Evolutionary conservation across 2,797 vertebrate species (phyloP).

Genomic region (Pseudopleuronectes americanus): DNA sequence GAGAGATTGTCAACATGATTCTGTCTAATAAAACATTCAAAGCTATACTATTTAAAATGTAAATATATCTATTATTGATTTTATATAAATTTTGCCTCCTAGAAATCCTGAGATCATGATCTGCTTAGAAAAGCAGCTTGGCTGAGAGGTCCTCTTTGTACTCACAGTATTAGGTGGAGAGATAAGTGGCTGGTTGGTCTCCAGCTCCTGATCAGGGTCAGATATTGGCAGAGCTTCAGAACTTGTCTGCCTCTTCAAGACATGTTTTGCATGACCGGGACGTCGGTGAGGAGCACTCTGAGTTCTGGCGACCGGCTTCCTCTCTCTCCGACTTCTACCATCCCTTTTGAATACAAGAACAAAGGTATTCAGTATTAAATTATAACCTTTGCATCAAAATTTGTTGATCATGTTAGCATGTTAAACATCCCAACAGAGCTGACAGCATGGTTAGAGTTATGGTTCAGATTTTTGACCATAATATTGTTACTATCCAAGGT

Average conservation of each 20-base stretch:
- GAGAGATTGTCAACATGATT: not conserved
- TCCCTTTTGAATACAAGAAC: slow-evolving; percentile 36
- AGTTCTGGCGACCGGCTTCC: slow-evolving; percentile 86
- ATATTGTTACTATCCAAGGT: too few species aligned
- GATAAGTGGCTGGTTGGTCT: slow-evolving; percentile 37
- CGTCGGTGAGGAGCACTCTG: slow-evolving; percentile 89
- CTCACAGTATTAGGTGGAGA: slow-evolving; percentile 72
- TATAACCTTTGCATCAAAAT: not conserved
- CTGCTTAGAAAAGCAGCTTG: not conserved
- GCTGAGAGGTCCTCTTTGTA: slow-evolving; percentile 14
- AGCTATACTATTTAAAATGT: not conserved
- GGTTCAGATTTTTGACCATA: too few species aligned
- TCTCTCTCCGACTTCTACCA: slow-evolving; percentile 18
- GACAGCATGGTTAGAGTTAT: too few species aligned
- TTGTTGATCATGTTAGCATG: not conserved
- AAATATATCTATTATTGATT: not conserved
- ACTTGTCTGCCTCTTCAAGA: slow-evolving; percentile 74
- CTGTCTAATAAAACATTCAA: not conserved
- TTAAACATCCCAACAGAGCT: too few species aligned
- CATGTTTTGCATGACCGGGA: slow-evolving; percentile 59
- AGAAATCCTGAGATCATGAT: not conserved
- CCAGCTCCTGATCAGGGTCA: slow-evolving; percentile 19
- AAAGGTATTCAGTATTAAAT: not conserved
- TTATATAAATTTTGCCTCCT: not conserved
- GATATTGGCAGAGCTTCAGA: slow-evolving; percentile 67